A percentile compares a stretch with the other conserved stretches of the same genome.
Conservation (phyloP, 2,113 vertebrate species). For the Planiliza haematocheilus region DNA sequence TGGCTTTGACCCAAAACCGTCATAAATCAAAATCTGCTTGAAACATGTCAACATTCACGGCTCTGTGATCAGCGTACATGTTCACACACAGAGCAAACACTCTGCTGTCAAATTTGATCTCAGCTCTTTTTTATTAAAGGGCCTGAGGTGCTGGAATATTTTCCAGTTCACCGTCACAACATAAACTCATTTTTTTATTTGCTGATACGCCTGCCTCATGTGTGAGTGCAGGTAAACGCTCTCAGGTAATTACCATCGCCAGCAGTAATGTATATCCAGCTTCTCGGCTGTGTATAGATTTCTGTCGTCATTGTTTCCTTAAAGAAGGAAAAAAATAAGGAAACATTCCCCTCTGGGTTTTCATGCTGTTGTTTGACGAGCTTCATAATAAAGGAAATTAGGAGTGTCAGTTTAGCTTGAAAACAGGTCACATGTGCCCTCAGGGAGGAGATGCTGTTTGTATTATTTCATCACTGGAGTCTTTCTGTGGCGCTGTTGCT, state of each 20-base stretch:
- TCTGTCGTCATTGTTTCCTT: constrained; percentile 1
- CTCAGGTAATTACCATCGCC: background rate
- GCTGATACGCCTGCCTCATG: background rate
- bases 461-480: constrained; percentile 28
- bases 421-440: background rate
- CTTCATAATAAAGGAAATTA: constrained; percentile 2
- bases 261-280: background rate
- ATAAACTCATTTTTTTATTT: constrained; percentile 49
- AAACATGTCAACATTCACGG: background rate
- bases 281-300: constrained; percentile 11
- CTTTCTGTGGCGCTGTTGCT: background rate
- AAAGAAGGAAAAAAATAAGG: background rate
- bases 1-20: background rate
- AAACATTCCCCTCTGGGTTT: background rate
- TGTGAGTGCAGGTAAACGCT: background rate
- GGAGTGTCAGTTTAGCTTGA: background rate
- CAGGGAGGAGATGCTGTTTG: background rate
- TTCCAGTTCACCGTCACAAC: constrained; percentile 54
- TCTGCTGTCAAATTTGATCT: constrained; percentile 28
- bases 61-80: constrained; percentile 8
- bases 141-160: constrained; percentile 55
- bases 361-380: background rate
- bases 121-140: constrained; percentile 49
- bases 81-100: constrained; percentile 24
- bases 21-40: constrained; percentile 8